Conservation (phyloP, 2,888 invertebrate species). For the Dolomedes plantarius region DNA sequence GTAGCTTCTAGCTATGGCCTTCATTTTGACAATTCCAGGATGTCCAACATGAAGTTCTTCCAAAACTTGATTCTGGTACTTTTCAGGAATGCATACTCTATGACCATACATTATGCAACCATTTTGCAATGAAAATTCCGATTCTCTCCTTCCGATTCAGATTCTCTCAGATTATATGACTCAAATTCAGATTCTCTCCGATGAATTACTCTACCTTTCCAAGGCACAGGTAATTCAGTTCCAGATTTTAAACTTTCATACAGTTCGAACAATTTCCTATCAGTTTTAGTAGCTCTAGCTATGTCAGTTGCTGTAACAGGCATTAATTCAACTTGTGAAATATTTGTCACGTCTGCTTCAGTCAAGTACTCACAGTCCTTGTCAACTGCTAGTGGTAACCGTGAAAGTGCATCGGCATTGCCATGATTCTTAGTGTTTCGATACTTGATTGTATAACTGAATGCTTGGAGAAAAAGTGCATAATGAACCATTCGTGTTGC, state of each 20-base stretch:
- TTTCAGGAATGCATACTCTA: constrained; percentile 53
- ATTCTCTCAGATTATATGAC: too few species aligned
- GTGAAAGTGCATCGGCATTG: constrained; percentile 44
- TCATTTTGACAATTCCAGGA: constrained; percentile 46
- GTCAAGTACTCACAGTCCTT: constrained; percentile 32
- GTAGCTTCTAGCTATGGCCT: constrained; percentile 43
- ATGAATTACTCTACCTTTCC: constrained; percentile 43
- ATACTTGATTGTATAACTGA: constrained; percentile 43
- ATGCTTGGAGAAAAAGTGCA: constrained; percentile 72
- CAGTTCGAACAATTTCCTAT: constrained; percentile 42
- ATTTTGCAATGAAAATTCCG: too few species aligned
- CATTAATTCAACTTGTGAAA: constrained; percentile 44
- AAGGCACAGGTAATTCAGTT: constrained; percentile 41
- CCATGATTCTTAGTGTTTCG: constrained; percentile 36
- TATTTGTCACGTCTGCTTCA: constrained; percentile 41
- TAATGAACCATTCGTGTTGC: constrained; percentile 75
- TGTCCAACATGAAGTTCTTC: constrained; percentile 55
- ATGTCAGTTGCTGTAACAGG: constrained; percentile 44
- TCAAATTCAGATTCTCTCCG: too few species aligned
- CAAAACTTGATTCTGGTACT: constrained; percentile 53
- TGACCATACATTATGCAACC: constrained; percentile 53
- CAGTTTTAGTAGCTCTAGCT: constrained; percentile 45
- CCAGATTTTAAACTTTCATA: constrained; percentile 43
- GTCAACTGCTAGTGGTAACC: constrained; percentile 26
- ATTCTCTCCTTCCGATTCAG: too few species aligned